Evolutionary conservation across 2,888 invertebrate genomes (phyloP).

Genomic region (Drosophila tripunctata): DNA sequence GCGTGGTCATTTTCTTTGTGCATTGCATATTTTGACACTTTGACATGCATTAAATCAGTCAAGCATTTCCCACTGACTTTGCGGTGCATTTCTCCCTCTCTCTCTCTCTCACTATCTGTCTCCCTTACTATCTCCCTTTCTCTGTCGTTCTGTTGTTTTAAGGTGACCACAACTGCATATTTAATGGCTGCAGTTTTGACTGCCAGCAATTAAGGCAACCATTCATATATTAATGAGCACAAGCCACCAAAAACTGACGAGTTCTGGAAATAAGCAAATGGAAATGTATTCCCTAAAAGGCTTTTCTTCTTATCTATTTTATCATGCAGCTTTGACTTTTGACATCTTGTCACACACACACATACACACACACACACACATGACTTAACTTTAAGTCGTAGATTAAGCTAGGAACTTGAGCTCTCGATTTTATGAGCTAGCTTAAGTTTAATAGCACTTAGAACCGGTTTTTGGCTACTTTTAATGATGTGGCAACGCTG

Average conservation of each 20-base stretch:
- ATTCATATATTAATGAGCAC: constrained; percentile 53
- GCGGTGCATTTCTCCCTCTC: constrained; percentile 19
- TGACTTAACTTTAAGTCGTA: not conserved
- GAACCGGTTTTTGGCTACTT: too few species aligned
- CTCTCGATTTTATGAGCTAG: not conserved
- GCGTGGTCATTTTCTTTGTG: constrained; percentile 56
- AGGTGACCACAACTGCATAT: constrained; percentile 48
- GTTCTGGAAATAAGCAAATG: constrained; percentile 37
- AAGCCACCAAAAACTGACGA: constrained; percentile 15
- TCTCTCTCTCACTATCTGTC: not conserved
- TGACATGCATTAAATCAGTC: constrained; percentile 80
- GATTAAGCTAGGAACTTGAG: not conserved
- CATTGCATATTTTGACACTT: constrained; percentile 76
- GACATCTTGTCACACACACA: not conserved
- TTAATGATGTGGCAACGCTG: not conserved
- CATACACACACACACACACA: not conserved
- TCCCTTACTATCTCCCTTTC: not conserved
- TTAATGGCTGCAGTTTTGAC: constrained; percentile 42
- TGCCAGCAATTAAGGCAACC: constrained; percentile 38
- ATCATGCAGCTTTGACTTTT: not conserved
- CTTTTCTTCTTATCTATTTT: not conserved
- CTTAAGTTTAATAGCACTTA: not conserved
- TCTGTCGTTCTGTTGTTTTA: constrained; percentile 4
- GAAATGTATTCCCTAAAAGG: constrained; percentile 6
- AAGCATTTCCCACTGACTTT: constrained; percentile 59